A percentile compares a stretch with the other conserved stretches of the same genome.
Conservation (phyloP, 1,140 invertebrate species). For the Panonychus citri region DNA sequence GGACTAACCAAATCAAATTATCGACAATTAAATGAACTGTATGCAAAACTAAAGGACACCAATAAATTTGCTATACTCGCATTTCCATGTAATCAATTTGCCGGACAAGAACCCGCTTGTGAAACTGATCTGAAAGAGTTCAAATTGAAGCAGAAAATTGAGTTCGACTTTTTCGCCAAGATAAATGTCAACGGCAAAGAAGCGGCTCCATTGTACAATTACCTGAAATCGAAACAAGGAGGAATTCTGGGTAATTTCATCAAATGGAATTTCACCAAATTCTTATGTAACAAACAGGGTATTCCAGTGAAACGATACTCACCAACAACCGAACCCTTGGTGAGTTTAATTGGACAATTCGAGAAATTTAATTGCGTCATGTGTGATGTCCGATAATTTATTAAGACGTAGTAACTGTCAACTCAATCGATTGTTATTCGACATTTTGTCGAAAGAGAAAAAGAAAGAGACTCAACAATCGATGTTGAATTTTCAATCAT, state of each 20-base stretch:
- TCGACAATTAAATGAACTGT: slow-evolving; percentile 40
- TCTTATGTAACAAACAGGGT: slow-evolving; percentile 66
- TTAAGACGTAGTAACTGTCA: too few species aligned
- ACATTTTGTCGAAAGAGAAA: too few species aligned
- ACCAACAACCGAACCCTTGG: slow-evolving; percentile 45
- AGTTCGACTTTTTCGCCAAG: slow-evolving; percentile 12
- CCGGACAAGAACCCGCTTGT: slow-evolving; percentile 44
- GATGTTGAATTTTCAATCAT: too few species aligned
- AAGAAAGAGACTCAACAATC: too few species aligned
- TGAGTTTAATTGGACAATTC: slow-evolving; percentile 19
- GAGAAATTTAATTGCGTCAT: too few species aligned
- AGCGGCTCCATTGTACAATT: slow-evolving; percentile 60
- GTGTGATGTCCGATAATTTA: too few species aligned
- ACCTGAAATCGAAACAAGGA: slow-evolving; percentile 49
- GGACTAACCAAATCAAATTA: slow-evolving; percentile 56
- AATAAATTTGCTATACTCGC: slow-evolving; percentile 43
- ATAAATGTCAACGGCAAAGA: slow-evolving; percentile 55
- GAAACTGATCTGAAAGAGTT: slow-evolving; percentile 49
- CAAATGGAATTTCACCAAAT: slow-evolving; percentile 96
- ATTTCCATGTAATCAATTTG: slow-evolving; percentile 83
- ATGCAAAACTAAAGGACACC: slow-evolving; percentile 36
- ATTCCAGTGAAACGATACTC: slow-evolving; percentile 54
- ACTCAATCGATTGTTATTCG: too few species aligned
- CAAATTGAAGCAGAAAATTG: slow-evolving; percentile 25
- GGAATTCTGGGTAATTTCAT: slow-evolving; percentile 28